A percentile compares a stretch with the other conserved stretches of the same genome.
phyloP scores from a whole-genome alignment of 2,113 vertebrate species.

The Rhinoptilus africanus region DNA sequence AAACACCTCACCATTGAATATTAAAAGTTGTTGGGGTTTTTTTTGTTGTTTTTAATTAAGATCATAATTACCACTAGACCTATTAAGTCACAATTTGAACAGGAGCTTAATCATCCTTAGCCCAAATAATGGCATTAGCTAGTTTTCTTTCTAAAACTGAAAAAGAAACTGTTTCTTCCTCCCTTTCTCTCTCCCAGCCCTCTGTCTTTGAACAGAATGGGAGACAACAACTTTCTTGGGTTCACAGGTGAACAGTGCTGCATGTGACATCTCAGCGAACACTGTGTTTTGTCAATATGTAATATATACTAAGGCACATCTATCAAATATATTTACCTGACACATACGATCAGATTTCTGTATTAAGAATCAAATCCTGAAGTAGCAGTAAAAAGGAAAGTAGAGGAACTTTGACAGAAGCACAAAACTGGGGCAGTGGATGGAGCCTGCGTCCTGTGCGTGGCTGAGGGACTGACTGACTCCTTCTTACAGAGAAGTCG shows the following conservation, averaged over 20 bases:
- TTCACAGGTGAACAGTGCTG: background rate
- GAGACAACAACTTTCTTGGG: background rate
- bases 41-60: slow-evolving; percentile 28
- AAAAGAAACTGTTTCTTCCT: background rate
- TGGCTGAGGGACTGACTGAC: background rate
- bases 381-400: background rate
- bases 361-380: background rate
- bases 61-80: slow-evolving; percentile 28
- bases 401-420: background rate
- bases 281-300: background rate
- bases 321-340: background rate
- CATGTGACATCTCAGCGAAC: background rate
- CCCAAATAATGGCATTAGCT: background rate
- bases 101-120: slow-evolving; percentile 8
- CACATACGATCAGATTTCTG: background rate
- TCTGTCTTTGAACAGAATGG: background rate
- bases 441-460: background rate
- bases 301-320: background rate
- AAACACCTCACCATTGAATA: slow-evolving; percentile 40
- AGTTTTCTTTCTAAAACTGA: slow-evolving; percentile 16
- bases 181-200: background rate
- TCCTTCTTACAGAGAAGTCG: background rate
- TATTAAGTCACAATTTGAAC: slow-evolving; percentile 38
- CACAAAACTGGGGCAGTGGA: background rate
- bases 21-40: background rate